These are phyloP conservation scores for Orthosia gothica DNA, from an alignment of 2,888 invertebrate species.

Conservation along the genomic window DNA sequence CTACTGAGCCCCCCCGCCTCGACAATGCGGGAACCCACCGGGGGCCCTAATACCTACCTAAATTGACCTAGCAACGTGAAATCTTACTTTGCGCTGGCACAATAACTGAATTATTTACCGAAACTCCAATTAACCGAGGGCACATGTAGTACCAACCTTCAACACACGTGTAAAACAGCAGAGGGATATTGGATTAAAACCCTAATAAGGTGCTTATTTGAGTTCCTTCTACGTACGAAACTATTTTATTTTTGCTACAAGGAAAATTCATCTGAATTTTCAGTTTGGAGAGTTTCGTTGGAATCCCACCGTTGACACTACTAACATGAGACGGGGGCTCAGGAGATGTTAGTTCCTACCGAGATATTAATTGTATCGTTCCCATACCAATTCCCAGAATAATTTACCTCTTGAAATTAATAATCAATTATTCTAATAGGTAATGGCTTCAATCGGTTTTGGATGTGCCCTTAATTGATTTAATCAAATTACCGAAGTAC, in stretches of 20 bases:
- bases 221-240: background rate
- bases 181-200: background rate
- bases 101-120: background rate
- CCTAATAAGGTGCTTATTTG: background rate
- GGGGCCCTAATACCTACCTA: background rate
- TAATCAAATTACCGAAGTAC: too few species aligned
- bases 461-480: too few species aligned
- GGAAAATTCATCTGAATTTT: too few species aligned
- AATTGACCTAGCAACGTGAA: background rate
- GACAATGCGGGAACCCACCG: too few species aligned
- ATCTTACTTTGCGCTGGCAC: background rate
- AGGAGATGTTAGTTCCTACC: too few species aligned
- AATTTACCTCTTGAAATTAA: background rate
- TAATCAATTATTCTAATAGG: background rate
- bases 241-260: too few species aligned
- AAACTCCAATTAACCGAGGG: background rate
- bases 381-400: background rate
- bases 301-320: background rate
- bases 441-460: slow-evolving; percentile 8
- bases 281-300: background rate
- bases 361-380: slow-evolving; percentile 1
- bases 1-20: too few species aligned
- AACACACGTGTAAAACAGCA: background rate
- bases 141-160: background rate
- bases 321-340: background rate